A percentile compares a stretch with the other conserved stretches of the same genome.
Evolutionary conservation across 2,113 vertebrate genomes (phyloP).

Genomic region (Neogobius melanostomus): DNA sequence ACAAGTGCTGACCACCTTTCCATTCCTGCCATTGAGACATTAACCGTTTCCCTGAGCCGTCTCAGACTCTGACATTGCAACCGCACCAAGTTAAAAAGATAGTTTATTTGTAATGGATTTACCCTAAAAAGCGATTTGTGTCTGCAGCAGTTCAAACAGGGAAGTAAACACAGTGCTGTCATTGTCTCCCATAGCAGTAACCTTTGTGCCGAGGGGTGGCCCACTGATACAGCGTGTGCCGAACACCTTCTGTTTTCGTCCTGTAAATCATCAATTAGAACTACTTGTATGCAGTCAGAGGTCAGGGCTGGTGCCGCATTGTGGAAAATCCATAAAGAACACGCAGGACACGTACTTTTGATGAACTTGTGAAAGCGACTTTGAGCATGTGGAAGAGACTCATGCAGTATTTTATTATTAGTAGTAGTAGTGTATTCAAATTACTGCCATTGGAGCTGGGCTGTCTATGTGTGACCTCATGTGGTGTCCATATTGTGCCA

Average conservation of each 20-base stretch:
- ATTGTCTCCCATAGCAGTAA: conserved; percentile 32
- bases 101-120: background rate
- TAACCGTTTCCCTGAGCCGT: background rate
- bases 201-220: conserved; percentile 54
- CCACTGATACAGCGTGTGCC: background rate
- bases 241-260: background rate
- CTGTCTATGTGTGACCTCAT: conserved; percentile 21
- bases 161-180: conserved; percentile 39
- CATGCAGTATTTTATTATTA: no score
- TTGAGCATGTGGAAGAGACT: no score
- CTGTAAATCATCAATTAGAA: conserved; percentile 14
- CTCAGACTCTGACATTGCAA: background rate
- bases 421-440: conserved; percentile 18
- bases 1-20: no score
- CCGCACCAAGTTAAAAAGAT: background rate
- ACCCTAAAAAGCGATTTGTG: background rate
- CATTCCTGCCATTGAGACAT: background rate
- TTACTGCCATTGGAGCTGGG: conserved; percentile 27
- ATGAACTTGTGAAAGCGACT: background rate
- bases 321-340: conserved; percentile 55
- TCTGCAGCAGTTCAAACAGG: conserved; percentile 24
- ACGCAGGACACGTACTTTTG: conserved; percentile 32
- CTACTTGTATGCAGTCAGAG: conserved; percentile 21
- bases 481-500: background rate
- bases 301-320: conserved; percentile 34